These are phyloP conservation scores for Distichodus sexfasciatus DNA, from an alignment of 2,797 vertebrate species.

Conservation along the genomic window DNA sequence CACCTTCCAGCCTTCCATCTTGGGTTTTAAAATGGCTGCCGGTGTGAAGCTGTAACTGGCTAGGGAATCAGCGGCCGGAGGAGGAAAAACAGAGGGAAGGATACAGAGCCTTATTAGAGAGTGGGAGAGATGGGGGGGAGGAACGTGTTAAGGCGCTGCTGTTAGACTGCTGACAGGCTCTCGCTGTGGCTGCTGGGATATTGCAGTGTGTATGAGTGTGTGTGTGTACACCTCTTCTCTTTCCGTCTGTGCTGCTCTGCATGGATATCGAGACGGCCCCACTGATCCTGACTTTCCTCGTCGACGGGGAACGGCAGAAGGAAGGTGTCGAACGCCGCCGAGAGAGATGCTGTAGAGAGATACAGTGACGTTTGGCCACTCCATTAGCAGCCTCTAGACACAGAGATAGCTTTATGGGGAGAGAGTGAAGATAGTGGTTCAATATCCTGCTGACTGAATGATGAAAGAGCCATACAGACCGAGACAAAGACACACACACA, in stretches of 20 bases:
- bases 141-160: conserved; percentile 27
- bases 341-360: conserved; percentile 30
- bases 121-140: background rate
- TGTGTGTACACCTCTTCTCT: conserved; percentile 12
- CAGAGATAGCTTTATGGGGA: conserved; percentile 30
- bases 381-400: conserved; percentile 40
- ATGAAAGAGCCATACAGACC: conserved; percentile 23
- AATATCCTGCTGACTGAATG: conserved; percentile 35
- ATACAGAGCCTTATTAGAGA: background rate
- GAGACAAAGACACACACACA: conserved; percentile 1
- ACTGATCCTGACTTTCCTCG: conserved; percentile 3
- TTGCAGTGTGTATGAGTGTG: conserved; percentile 14
- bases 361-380: conserved; percentile 39
- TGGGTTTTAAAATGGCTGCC: conserved; percentile 53
- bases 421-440: conserved; percentile 29
- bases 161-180: conserved; percentile 14
- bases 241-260: conserved; percentile 4
- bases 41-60: conserved; percentile 17
- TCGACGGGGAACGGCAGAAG: conserved; percentile 23
- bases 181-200: conserved; percentile 19
- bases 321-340: conserved; percentile 37
- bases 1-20: conserved; percentile 36
- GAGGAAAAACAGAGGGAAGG: background rate
- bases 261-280: conserved; percentile 10
- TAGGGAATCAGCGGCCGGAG: conserved; percentile 13